Percentiles rank a stretch among this genome's conserved stretches.
phyloP scores from a whole-genome alignment of 2,113 vertebrate species.

The Physeter macrocephalus region DNA sequence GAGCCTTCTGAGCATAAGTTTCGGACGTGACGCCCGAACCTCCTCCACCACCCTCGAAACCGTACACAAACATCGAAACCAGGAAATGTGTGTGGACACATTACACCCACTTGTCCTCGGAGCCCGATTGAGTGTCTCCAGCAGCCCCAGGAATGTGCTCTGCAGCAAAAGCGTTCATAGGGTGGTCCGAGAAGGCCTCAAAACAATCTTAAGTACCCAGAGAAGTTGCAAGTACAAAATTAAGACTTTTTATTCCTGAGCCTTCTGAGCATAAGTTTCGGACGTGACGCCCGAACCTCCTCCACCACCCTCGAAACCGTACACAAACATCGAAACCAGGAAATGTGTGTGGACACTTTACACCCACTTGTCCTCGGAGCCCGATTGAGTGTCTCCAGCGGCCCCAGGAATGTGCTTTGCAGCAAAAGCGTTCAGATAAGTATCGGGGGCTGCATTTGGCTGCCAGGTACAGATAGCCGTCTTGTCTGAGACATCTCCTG shows the following conservation, averaged over 20 bases:
- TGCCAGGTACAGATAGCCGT: neutral
- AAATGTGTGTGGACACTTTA: neutral
- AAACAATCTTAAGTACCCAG: neutral
- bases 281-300: neutral
- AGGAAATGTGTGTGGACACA: neutral
- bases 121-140: neutral
- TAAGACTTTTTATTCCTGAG: neutral
- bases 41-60: neutral
- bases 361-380: neutral
- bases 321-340: neutral
- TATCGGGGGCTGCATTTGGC: neutral
- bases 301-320: neutral
- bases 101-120: neutral
- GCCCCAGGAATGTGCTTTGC: neutral
- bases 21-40: neutral
- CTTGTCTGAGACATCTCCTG: neutral
- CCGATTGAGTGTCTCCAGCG: neutral
- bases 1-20: neutral
- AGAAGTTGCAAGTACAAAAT: neutral
- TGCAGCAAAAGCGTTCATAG: neutral
- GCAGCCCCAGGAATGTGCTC: neutral
- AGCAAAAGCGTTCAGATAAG: neutral
- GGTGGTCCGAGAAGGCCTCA: neutral
- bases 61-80: too few species aligned
- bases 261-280: neutral